Conservation (phyloP, 2,113 vertebrate species). For the Arenaria interpres region DNA sequence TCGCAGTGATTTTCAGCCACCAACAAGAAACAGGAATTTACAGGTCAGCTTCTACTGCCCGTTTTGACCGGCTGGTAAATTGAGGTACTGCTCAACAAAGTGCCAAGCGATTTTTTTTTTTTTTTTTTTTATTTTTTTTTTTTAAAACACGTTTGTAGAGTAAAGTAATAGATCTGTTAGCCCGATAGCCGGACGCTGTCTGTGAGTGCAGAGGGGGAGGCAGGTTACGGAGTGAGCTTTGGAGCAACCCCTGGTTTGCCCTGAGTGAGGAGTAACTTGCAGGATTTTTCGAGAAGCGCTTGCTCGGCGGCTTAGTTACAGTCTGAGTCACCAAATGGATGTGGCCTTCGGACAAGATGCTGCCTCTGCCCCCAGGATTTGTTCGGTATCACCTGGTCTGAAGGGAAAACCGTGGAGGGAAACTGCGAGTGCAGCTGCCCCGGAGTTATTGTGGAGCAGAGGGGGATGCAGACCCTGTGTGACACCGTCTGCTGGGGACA, state of each 20-base stretch:
- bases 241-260: not conserved
- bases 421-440: not conserved
- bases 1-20: not conserved
- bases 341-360: fast-evolving
- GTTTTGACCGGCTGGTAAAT: not conserved
- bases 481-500: fast-evolving
- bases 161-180: not conserved
- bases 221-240: no score
- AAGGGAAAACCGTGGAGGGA: not conserved
- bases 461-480: not conserved
- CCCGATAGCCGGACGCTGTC: not conserved
- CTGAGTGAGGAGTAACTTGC: not conserved
- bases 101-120: not conserved
- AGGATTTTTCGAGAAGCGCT: not conserved
- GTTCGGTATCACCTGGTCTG: fast-evolving
- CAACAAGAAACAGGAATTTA: not conserved
- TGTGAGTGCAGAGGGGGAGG: not conserved
- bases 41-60: not conserved
- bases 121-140: no score
- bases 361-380: not conserved
- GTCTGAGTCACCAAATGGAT: not conserved
- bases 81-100: not conserved
- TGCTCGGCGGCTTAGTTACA: not conserved
- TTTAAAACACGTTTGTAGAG: fast-evolving
- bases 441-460: fast-evolving